A percentile compares a stretch with the other conserved stretches of the same genome.
Evolutionary conservation across 2,888 invertebrate genomes (phyloP).

Genomic region (Drosophila formosana): DNA sequence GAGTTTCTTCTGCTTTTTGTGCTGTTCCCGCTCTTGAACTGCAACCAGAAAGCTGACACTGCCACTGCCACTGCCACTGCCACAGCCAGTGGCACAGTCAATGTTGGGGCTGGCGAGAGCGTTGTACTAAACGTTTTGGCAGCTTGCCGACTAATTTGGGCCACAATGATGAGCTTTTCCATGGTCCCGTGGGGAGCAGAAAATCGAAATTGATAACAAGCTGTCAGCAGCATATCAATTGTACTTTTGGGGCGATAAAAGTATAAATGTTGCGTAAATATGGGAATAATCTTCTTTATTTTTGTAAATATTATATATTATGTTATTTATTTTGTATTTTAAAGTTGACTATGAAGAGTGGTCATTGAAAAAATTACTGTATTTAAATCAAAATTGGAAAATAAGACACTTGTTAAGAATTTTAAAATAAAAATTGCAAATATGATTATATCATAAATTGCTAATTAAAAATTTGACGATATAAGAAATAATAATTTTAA

Average conservation of each 20-base stretch:
- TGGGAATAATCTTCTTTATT: too few relatives aligned
- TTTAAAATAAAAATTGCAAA: not conserved
- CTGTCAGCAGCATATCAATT: slow-evolving; percentile 25
- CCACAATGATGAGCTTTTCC: slow-evolving; percentile 47
- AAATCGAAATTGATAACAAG: slow-evolving; percentile 34
- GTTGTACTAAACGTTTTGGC: slow-evolving; percentile 76
- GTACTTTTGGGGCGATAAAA: slow-evolving; percentile 1
- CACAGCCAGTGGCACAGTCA: not conserved
- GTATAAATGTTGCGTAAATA: not conserved
- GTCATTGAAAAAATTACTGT: too few relatives aligned
- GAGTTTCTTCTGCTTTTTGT: slow-evolving; percentile 25
- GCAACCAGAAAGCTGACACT: slow-evolving; percentile 9
- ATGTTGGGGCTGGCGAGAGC: slow-evolving; percentile 47
- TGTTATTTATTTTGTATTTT: too few relatives aligned
- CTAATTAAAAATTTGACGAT: too few relatives aligned
- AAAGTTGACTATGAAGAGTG: too few relatives aligned
- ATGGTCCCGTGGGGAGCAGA: slow-evolving; percentile 23
- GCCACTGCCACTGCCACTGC: not conserved
- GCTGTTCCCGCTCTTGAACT: slow-evolving; percentile 4
- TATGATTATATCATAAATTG: too few relatives aligned
- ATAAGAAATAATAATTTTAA: too few relatives aligned
- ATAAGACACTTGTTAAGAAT: too few relatives aligned
- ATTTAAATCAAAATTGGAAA: not conserved
- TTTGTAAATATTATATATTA: too few relatives aligned
- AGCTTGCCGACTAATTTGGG: slow-evolving; percentile 77